These are phyloP conservation scores for Zeugodacus cucurbitae DNA, from an alignment of 1,140 invertebrate genomes.

Conservation along the genomic window DNA sequence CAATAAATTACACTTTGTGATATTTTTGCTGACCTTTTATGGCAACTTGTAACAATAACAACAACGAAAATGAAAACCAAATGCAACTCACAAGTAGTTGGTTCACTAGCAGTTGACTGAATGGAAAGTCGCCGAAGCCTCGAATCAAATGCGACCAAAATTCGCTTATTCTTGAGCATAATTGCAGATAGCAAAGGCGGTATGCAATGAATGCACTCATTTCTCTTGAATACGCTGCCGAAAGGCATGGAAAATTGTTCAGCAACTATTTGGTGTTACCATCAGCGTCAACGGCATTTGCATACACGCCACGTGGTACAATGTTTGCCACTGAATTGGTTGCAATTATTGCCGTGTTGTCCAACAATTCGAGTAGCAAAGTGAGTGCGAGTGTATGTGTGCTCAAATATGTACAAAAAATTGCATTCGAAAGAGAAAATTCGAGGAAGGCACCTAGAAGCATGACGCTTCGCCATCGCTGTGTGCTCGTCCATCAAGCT, in stretches of 20 bases:
- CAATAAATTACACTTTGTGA: neutral
- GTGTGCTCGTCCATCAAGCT: neutral
- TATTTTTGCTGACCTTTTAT: neutral
- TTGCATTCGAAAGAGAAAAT: neutral
- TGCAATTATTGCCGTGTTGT: neutral
- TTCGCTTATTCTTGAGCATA: neutral
- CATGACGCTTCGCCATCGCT: neutral
- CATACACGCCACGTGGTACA: neutral
- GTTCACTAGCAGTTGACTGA: neutral
- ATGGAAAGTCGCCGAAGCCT: neutral
- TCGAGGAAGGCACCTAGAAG: neutral
- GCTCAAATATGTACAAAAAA: neutral
- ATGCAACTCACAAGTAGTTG: neutral
- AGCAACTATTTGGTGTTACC: neutral
- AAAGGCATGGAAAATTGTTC: neutral
- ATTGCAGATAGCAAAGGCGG: neutral
- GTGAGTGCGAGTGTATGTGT: neutral
- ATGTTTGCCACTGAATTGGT: neutral
- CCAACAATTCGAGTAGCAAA: neutral
- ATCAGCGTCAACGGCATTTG: conserved; percentile 2
- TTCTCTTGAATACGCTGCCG: neutral
- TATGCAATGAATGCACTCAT: neutral
- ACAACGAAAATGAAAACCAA: neutral
- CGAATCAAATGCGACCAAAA: neutral
- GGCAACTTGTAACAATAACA: neutral